These are phyloP conservation scores for Palythoa grandiflora DNA, from an alignment of 92 coral and sea anemone species.

Conservation along the genomic window DNA sequence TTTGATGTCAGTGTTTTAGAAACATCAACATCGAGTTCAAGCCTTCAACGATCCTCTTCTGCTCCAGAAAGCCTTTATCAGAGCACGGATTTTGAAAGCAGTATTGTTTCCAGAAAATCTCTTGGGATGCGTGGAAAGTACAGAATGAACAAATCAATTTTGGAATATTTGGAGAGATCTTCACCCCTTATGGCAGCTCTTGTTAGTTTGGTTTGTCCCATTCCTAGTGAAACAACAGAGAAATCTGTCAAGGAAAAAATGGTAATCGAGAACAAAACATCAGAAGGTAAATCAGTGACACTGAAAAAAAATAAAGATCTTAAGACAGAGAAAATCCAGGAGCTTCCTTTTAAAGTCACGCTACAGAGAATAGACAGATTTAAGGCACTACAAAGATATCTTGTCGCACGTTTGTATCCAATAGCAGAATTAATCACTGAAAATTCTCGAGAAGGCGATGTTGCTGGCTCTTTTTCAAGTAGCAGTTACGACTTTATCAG, in stretches of 20 bases:
- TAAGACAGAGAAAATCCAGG: conserved; percentile 46
- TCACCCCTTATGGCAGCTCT: conserved; percentile 88
- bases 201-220: conserved; percentile 81
- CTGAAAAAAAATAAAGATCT: neutral
- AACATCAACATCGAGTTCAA: conserved; percentile 72
- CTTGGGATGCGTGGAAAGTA: conserved; percentile 74
- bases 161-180: conserved; percentile 81
- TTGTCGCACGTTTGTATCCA: conserved; percentile 81
- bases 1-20: conserved; percentile 73
- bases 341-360: conserved; percentile 74
- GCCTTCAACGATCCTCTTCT: conserved; percentile 71
- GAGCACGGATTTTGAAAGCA: conserved; percentile 69
- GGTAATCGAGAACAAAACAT: neutral
- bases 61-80: conserved; percentile 78
- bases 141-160: conserved; percentile 67
- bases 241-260: neutral
- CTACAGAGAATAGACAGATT: conserved; percentile 72
- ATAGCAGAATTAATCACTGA: conserved; percentile 82
- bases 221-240: conserved; percentile 29
- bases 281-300: neutral
- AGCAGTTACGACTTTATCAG: conserved; percentile 79
- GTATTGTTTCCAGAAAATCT: conserved; percentile 54
- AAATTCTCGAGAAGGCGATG: conserved; percentile 54
- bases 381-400: conserved; percentile 87
- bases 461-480: conserved; percentile 45